Conservation (phyloP, 2,113 vertebrate species). For the Recurvirostra avosetta region DNA sequence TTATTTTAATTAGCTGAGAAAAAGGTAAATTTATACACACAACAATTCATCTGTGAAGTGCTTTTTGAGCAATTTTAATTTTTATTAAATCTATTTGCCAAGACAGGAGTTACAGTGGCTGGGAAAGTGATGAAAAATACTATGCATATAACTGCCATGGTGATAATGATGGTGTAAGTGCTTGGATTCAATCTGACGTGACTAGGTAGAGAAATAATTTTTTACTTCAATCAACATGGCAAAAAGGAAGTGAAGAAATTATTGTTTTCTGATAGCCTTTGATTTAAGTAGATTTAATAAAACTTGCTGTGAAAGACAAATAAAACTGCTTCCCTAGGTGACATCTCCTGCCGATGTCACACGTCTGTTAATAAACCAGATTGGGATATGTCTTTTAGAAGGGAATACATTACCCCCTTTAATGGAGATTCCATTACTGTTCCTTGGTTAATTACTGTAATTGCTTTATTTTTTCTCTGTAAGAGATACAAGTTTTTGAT, state of each 20-base stretch:
- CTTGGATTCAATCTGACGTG: not conserved
- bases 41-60: not conserved
- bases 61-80: not conserved
- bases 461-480: not conserved
- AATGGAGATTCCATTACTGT: not conserved
- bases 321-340: not conserved
- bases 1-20: not conserved
- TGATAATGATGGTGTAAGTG: not conserved
- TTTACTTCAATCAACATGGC: not conserved
- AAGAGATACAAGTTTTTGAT: not conserved
- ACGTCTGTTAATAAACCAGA: not conserved
- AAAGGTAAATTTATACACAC: not conserved
- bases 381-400: not conserved
- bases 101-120: not conserved
- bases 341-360: not conserved
- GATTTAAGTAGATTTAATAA: not conserved
- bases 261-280: not conserved
- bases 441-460: conserved; percentile 15
- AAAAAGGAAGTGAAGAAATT: not conserved
- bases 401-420: not conserved
- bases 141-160: not conserved
- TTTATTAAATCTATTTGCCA: not conserved
- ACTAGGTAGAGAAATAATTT: not conserved
- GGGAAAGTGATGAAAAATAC: not conserved
- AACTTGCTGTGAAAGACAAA: not conserved